Conservation (phyloP, 2,797 vertebrate species). For the Oreonectes daqikongensis region DNA sequence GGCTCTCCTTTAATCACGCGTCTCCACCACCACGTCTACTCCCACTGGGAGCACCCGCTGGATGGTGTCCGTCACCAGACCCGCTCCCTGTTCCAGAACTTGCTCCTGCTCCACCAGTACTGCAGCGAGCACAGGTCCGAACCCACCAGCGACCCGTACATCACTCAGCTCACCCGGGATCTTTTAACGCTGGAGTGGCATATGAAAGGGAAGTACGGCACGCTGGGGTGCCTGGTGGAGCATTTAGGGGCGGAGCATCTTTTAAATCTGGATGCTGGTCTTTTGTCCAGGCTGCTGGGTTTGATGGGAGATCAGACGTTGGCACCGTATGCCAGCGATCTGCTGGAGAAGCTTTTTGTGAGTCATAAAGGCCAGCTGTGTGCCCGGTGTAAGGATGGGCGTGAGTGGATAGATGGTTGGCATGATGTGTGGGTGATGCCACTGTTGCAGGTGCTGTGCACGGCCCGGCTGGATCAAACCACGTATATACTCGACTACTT, state of each 20-base stretch:
- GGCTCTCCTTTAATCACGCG: slow-evolving; percentile 71
- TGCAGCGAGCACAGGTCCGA: slow-evolving; percentile 42
- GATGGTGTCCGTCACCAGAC: slow-evolving; percentile 93
- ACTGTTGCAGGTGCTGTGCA: slow-evolving; percentile 85
- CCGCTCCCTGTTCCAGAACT: slow-evolving; percentile 86
- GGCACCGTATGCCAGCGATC: slow-evolving; percentile 90
- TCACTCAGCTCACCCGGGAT: slow-evolving; percentile 75
- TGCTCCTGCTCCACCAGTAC: slow-evolving; percentile 83
- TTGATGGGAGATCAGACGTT: slow-evolving; percentile 91
- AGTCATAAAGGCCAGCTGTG: slow-evolving; percentile 85
- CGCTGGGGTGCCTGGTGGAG: slow-evolving; percentile 86
- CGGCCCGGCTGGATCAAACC: slow-evolving; percentile 84
- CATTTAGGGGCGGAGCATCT: slow-evolving; percentile 82
- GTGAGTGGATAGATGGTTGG: slow-evolving; percentile 81
- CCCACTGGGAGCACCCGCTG: slow-evolving; percentile 94
- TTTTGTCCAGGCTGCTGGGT: slow-evolving; percentile 82
- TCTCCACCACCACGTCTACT: slow-evolving; percentile 89
- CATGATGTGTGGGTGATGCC: slow-evolving; percentile 90
- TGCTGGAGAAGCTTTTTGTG: slow-evolving; percentile 91
- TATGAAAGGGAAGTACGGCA: slow-evolving; percentile 88
- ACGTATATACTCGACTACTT: slow-evolving; percentile 93
- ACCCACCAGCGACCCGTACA: slow-evolving; percentile 75
- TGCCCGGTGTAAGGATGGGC: slow-evolving; percentile 28
- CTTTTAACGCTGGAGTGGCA: slow-evolving; percentile 91
- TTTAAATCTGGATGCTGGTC: slow-evolving; percentile 77